These are phyloP conservation scores for Cyprinodon variegatus DNA, from an alignment of 2,113 vertebrate genomes.

Conservation along the genomic window DNA sequence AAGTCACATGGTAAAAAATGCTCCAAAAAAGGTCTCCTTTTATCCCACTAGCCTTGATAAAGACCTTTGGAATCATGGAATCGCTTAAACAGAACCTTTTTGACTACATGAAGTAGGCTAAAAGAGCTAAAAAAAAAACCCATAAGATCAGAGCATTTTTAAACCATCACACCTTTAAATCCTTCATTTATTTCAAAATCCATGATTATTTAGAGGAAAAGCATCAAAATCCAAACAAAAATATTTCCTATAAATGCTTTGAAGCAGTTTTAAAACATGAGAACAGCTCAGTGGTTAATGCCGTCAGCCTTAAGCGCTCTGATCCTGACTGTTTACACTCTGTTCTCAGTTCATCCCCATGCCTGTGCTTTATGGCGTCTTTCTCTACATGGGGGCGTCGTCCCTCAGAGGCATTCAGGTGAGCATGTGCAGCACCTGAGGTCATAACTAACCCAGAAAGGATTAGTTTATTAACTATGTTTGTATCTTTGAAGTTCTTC, in stretches of 20 bases:
- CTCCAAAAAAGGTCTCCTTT: too few species aligned
- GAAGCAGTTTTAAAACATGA: too few species aligned
- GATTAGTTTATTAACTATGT: background rate
- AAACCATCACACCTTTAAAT: background rate
- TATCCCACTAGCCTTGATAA: too few species aligned
- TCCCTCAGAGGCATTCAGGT: constrained; percentile 99
- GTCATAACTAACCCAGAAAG: background rate
- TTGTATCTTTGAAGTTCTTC: constrained; percentile 85
- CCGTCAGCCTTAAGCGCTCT: background rate
- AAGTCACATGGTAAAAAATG: too few species aligned
- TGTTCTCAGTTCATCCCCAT: constrained; percentile 92
- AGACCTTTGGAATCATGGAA: too few species aligned
- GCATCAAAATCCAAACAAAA: too few species aligned
- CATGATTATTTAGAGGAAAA: too few species aligned
- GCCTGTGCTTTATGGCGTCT: constrained; percentile 98
- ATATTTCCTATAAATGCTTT: too few species aligned
- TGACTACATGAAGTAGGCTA: background rate
- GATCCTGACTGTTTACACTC: background rate
- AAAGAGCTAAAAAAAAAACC: background rate
- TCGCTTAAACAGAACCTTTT: too few species aligned
- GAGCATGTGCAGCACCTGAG: constrained; percentile 32
- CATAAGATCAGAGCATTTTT: background rate
- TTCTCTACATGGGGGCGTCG: constrained; percentile 98
- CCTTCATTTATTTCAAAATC: too few species aligned
- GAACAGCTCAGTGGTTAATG: background rate